These are phyloP conservation scores for Nematopogon swammerdamellus DNA, from an alignment of 2,888 invertebrate species.

Conservation along the genomic window DNA sequence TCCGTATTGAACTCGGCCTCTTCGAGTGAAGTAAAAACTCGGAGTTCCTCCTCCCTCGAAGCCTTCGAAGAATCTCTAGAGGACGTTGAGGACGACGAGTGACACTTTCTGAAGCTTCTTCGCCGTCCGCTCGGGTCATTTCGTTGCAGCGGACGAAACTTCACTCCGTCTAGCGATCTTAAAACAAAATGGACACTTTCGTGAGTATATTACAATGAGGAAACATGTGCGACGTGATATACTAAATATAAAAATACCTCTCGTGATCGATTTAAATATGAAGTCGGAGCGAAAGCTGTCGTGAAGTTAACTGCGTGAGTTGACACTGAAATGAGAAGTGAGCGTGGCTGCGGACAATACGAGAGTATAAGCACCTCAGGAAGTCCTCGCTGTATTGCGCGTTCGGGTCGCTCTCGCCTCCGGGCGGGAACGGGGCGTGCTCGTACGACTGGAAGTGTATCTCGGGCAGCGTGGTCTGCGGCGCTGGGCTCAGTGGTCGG, in stretches of 20 bases:
- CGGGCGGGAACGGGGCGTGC: constrained; percentile 7
- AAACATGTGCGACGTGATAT: constrained; percentile 17
- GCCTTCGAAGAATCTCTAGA: constrained; percentile 59
- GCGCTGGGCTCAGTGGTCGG: constrained; percentile 36
- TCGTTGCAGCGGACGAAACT: constrained; percentile 57
- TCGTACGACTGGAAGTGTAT: constrained; percentile 57
- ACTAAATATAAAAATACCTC: neutral
- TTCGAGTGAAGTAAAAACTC: constrained; percentile 62
- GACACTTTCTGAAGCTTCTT: constrained; percentile 58
- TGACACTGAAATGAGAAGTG: neutral
- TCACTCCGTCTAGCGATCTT: constrained; percentile 65
- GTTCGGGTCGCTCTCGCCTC: constrained; percentile 30
- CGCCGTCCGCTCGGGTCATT: constrained; percentile 61
- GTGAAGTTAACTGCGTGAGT: neutral
- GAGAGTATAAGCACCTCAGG: constrained; percentile 48
- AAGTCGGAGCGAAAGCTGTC: neutral
- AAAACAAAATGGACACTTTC: constrained; percentile 41
- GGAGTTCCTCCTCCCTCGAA: constrained; percentile 62
- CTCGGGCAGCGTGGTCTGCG: constrained; percentile 31
- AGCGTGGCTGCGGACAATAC: constrained; percentile 12
- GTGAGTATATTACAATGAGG: constrained; percentile 43
- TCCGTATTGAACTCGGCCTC: constrained; percentile 53
- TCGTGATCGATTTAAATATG: neutral
- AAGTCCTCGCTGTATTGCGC: constrained; percentile 40
- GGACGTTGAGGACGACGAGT: constrained; percentile 57